Conservation (phyloP, 2,113 vertebrate species). For the Rhea pennata region DNA sequence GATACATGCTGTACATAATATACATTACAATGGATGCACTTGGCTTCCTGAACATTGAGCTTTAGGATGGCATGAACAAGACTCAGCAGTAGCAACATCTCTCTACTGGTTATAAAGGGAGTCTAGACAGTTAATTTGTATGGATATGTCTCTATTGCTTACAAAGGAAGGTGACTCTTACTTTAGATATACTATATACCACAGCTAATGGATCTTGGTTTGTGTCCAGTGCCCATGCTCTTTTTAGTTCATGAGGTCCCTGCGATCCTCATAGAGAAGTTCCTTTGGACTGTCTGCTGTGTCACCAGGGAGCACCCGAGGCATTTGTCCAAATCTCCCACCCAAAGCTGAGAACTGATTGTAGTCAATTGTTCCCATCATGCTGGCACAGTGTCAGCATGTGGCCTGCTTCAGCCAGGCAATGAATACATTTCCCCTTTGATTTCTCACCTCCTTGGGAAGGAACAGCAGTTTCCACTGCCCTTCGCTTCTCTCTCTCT, state of each 20-base stretch:
- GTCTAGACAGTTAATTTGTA: neutral
- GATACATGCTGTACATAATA: no score
- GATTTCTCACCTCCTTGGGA: neutral
- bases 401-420: no score
- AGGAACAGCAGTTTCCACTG: neutral
- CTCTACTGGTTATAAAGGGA: neutral
- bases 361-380: neutral
- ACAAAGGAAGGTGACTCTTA: neutral
- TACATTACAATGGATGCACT: neutral
- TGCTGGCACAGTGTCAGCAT: neutral
- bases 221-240: neutral
- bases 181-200: neutral
- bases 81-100: neutral
- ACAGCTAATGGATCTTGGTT: neutral
- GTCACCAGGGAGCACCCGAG: neutral
- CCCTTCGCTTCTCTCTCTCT: neutral
- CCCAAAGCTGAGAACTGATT: neutral
- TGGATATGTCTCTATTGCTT: neutral
- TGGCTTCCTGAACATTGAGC: neutral
- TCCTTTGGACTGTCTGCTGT: neutral
- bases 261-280: neutral
- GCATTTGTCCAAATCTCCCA: neutral
- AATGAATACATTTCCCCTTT: neutral
- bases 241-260: neutral
- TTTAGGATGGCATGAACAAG: fast-evolving